Conservation (phyloP, 2,888 invertebrate genomes). For the Biston betularia region DNA sequence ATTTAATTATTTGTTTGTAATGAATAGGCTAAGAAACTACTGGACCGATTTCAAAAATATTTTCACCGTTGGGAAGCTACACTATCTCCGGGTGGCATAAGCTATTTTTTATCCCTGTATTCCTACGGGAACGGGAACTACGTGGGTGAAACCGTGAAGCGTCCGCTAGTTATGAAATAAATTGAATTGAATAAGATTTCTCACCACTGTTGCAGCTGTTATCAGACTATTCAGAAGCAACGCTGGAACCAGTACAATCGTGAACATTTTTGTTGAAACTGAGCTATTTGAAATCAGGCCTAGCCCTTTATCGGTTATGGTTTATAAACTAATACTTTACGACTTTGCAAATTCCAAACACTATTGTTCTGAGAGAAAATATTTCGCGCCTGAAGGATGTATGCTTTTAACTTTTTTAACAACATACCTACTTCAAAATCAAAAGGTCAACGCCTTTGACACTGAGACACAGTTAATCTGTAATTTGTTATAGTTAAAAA, state of each 20-base stretch:
- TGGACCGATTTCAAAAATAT: no score
- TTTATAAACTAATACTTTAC: slow-evolving; percentile 28
- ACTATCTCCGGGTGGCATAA: no score
- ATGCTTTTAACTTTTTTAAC: slow-evolving; percentile 14
- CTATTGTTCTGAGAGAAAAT: slow-evolving; percentile 32
- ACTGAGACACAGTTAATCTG: background rate
- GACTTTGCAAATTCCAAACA: slow-evolving; percentile 21
- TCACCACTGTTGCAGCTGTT: slow-evolving; percentile 20
- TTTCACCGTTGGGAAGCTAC: no score
- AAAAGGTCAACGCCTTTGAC: slow-evolving; percentile 2
- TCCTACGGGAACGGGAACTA: no score
- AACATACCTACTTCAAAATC: slow-evolving; percentile 4
- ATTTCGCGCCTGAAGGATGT: slow-evolving; percentile 4
- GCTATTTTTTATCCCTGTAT: no score
- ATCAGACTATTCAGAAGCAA: slow-evolving; percentile 14
- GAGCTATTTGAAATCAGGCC: slow-evolving; percentile 8
- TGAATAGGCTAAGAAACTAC: no score
- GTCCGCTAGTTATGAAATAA: no score
- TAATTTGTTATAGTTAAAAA: background rate
- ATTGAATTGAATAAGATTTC: no score
- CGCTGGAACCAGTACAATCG: slow-evolving; percentile 10
- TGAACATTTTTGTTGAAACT: slow-evolving; percentile 23
- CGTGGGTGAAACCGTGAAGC: no score
- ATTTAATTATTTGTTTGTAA: no score
- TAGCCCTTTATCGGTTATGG: slow-evolving; percentile 9